Base-by-base conservation (phyloP, 2,888 invertebrate genomes). In the Tinea pellionella region DNA sequence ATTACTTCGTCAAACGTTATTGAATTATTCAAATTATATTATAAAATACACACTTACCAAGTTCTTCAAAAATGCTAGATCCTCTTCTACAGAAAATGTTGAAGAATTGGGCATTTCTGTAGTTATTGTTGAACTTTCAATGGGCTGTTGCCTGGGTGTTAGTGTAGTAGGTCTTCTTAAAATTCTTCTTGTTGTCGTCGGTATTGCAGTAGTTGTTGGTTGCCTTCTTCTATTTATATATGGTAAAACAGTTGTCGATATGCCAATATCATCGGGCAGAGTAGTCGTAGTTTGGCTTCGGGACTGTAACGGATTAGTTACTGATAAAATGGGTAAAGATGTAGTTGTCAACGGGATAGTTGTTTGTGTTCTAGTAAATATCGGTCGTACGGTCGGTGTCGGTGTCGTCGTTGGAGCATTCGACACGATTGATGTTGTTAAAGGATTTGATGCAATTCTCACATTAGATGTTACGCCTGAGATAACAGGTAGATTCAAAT, bases 1-100 rank as follows among this genome's bases (percentile, higher is more conserved):
- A n/a, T n/a, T n/a, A n/a, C n/a, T n/a, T n/a, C n/a, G n/a, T n/a
- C n/a, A n/a, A n/a, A n/a, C n/a, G n/a, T n/a, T n/a, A n/a, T n/a
- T n/a, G n/a, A n/a, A n/a, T n/a, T n/a, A n/a, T n/a, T n/a, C n/a
- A n/a, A n/a, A n/a, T n/a, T n/a, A n/a, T n/a, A n/a, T n/a, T n/a
- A n/a, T n/a, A n/a, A n/a, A n/a, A n/a, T n/a, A n/a, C n/a, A n/a
- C n/a, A 24, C 78, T 75, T 81, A 91, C 91, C 87, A 91, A 78
- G 65, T 90, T 89, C 67, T 90, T 88, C 18, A 91, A 72, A 69
- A 91, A 90, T 42, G 84, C 88, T 63, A 90, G 74, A 69, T 91
- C 91, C 63, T 91, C 89, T 74, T 83, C 71, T 61, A 85, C 82
- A 12, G 89, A 83, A 68, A 82, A 88, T 12, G 88, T 88, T 4